phyloP scores from a whole-genome alignment of 2,888 invertebrate genomes.

The Dicranocentrus wangi region DNA sequence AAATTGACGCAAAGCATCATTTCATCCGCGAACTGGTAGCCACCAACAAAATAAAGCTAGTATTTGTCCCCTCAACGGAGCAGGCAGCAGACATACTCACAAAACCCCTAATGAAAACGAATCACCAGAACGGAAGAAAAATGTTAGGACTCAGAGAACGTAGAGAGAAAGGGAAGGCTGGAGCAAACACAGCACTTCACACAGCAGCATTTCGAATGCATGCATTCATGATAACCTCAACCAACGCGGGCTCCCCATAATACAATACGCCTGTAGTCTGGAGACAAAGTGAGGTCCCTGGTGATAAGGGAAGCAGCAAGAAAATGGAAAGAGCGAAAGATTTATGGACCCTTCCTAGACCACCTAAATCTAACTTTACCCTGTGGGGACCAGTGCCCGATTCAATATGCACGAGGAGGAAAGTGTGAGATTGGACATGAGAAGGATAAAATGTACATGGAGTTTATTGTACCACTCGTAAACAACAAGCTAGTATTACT shows the following conservation, averaged over 20 bases:
- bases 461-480: slow-evolving; percentile 34
- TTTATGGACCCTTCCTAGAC: slow-evolving; percentile 45
- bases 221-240: not conserved
- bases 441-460: not conserved
- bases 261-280: not conserved
- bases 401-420: slow-evolving; percentile 21
- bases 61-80: not conserved
- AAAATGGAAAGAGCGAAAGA: slow-evolving; percentile 36
- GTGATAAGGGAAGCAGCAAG: slow-evolving; percentile 30
- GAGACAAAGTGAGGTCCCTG: not conserved
- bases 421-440: slow-evolving; percentile 21
- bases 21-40: slow-evolving; percentile 37
- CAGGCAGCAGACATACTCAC: slow-evolving; percentile 33
- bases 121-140: not conserved
- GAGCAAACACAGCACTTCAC: too few species aligned
- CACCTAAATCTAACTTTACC: slow-evolving; percentile 48
- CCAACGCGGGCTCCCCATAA: not conserved
- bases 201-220: not conserved
- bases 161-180: not conserved
- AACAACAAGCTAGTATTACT: slow-evolving; percentile 17
- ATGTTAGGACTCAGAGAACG: not conserved
- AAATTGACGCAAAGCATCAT: slow-evolving; percentile 65
- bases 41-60: not conserved
- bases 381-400: slow-evolving; percentile 53
- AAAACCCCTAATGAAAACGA: not conserved